Base-by-base conservation (phyloP, 2,797 vertebrate genomes). In the Triplophysa yarkandensis region DNA sequence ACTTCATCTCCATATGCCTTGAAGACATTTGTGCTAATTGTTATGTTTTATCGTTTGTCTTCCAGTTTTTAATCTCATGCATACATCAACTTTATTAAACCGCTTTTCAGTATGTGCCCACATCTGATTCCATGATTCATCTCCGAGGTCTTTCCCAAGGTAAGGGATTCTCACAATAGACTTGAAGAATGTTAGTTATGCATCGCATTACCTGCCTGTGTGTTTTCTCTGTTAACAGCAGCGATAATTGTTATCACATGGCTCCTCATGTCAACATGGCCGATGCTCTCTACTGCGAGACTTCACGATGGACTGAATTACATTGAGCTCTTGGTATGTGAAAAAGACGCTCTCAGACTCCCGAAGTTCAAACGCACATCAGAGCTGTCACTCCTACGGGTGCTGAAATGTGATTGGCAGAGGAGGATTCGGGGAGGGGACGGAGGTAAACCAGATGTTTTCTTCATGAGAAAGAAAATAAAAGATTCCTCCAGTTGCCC, bases 361-460 rank as follows among this genome's bases (percentile, higher is more conserved):
- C 83, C 85, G 83, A 90, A 90, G 88, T 90, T 90, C 86, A 90
- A 90, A 91, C 83, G 27, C 83, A 66, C 76, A 86, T 85, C 85
- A 77, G 84, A 81, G 81, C 87, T 84, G 86, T 90, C 88, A 85
- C 85, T 88, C 85, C 84, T 82, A 78, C 85, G 82, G 86, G 87
- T 86, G 64, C 72, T 68, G 81, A 76, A 70, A 88, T 88, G 89
- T 86, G 88, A 91, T 89, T 89, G 89, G 85, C 87, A 87, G 55
- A 65, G 69, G 46, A 58, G 41, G 58, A 41, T 80, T 67, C 76
- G 81, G 83, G 85, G 77, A 80, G 80, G 85, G 66, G 11, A 75
- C 66, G 88, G 90, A 89, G 85, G 86, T 87, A 86, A 91, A 92
- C 86, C 91, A 92, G 89, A 90, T 91, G 88, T 90, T 77, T 85